A percentile compares a stretch with the other conserved stretches of the same genome.
Conservation (phyloP, 2,888 invertebrate genomes). For the Chymomyza fuscimana region DNA sequence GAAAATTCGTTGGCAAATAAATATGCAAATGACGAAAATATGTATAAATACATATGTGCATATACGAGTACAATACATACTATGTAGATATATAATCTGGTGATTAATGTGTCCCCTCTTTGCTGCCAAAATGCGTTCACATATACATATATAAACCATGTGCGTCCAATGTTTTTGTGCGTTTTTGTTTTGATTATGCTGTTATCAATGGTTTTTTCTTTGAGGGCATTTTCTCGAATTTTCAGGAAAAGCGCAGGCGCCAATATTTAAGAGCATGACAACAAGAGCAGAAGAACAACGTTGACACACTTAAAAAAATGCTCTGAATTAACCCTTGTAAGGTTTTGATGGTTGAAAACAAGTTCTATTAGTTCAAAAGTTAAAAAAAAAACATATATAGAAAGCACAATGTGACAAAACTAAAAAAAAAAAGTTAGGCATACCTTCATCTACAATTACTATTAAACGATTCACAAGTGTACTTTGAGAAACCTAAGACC, state of each 20-base stretch:
- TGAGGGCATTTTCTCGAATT: not conserved
- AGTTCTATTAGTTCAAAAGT: too few relatives aligned
- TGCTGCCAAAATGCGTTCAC: not conserved
- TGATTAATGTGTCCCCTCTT: not conserved
- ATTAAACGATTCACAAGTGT: too few relatives aligned
- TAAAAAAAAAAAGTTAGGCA: too few relatives aligned
- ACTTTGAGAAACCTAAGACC: too few relatives aligned
- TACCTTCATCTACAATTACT: too few relatives aligned
- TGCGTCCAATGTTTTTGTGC: not conserved
- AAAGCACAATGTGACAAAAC: too few relatives aligned
- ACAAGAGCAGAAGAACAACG: not conserved
- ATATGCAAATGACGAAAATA: too few relatives aligned
- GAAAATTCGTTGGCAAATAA: too few relatives aligned
- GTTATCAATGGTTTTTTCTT: not conserved
- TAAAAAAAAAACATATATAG: too few relatives aligned
- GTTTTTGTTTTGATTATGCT: slow-evolving; percentile 4
- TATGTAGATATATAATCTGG: not conserved
- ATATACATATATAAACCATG: not conserved
- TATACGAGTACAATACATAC: not conserved
- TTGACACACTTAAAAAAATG: not conserved
- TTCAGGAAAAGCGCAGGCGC: not conserved
- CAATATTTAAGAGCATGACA: not conserved
- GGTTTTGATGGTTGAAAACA: too few relatives aligned
- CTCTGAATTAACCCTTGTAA: not conserved
- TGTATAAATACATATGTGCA: too few relatives aligned